phyloP scores from a whole-genome alignment of 2,888 invertebrate species.

The Emmelina monodactyla region DNA sequence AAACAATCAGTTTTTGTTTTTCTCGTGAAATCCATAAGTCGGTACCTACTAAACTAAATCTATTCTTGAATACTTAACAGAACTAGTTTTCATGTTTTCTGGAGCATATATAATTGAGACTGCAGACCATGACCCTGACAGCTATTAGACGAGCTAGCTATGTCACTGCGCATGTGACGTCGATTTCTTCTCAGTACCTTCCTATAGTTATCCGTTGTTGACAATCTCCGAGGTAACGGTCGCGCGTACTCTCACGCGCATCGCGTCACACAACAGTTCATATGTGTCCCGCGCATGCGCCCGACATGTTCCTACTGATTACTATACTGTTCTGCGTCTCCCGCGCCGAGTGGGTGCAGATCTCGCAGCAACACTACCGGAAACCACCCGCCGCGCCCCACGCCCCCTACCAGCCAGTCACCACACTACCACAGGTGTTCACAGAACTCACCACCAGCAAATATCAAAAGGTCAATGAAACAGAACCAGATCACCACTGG shows the following conservation, averaged over 20 bases:
- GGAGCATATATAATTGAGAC: too few species aligned
- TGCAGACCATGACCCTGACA: too few species aligned
- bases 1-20: too few species aligned
- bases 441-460: not conserved
- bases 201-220: conserved; percentile 18
- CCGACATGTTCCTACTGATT: conserved; percentile 21
- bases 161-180: too few species aligned
- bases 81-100: too few species aligned
- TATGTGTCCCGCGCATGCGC: conserved; percentile 14
- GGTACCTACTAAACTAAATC: too few species aligned
- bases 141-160: too few species aligned
- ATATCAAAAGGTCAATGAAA: not conserved
- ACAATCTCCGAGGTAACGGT: conserved; percentile 30
- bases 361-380: conserved; percentile 41
- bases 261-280: conserved; percentile 29
- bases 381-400: conserved; percentile 23
- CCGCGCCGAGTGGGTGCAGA: conserved; percentile 48
- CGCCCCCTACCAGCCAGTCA: too few species aligned
- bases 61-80: too few species aligned
- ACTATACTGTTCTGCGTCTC: conserved; percentile 24
- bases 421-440: conserved; percentile 40
- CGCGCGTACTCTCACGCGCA: conserved; percentile 12
- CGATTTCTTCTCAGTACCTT: too few species aligned
- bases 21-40: too few species aligned
- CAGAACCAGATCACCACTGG: conserved; percentile 3